phyloP scores from a whole-genome alignment of 2,888 invertebrate genomes.

The Dorcus hopei region DNA sequence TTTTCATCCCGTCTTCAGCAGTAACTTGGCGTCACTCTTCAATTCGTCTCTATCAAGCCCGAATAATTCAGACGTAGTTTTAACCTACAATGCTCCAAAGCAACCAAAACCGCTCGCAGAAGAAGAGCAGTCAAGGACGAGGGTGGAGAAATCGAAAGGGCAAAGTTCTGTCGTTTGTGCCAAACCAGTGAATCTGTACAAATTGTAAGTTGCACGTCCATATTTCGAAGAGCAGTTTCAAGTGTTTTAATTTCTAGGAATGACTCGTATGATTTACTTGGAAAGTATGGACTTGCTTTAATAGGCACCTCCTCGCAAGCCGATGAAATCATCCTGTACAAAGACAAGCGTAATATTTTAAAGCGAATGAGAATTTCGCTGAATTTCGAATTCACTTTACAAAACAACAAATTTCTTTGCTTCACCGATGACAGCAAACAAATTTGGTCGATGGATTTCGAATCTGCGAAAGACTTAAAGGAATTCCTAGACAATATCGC shows the following conservation, averaged over 20 bases:
- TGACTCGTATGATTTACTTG: constrained; percentile 38
- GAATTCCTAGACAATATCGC: constrained; percentile 29
- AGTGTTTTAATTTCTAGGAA: constrained; percentile 33
- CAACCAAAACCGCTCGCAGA: constrained; percentile 30
- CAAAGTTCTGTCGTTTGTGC: constrained; percentile 33
- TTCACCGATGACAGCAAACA: constrained; percentile 38
- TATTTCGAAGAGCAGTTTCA: not conserved
- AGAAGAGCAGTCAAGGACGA: constrained; percentile 15
- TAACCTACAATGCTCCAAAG: constrained; percentile 39
- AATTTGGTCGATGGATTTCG: constrained; percentile 41
- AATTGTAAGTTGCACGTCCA: constrained; percentile 31
- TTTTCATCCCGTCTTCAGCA: constrained; percentile 26
- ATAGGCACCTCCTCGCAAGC: constrained; percentile 39
- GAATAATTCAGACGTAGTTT: constrained; percentile 24
- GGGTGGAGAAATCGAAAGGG: constrained; percentile 17
- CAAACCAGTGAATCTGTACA: constrained; percentile 34
- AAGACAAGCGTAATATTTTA: constrained; percentile 42
- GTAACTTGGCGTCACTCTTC: constrained; percentile 37
- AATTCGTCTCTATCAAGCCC: constrained; percentile 16
- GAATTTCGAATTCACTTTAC: constrained; percentile 30
- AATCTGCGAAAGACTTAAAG: constrained; percentile 29
- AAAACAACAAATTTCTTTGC: constrained; percentile 35
- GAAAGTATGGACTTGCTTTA: constrained; percentile 50
- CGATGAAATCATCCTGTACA: constrained; percentile 44
- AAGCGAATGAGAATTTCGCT: constrained; percentile 32